Evolutionary conservation across 1,140 invertebrate species (phyloP), one percentile per base, ranked within the genome.

Genomic region (Sinella curviseta): DNA sequence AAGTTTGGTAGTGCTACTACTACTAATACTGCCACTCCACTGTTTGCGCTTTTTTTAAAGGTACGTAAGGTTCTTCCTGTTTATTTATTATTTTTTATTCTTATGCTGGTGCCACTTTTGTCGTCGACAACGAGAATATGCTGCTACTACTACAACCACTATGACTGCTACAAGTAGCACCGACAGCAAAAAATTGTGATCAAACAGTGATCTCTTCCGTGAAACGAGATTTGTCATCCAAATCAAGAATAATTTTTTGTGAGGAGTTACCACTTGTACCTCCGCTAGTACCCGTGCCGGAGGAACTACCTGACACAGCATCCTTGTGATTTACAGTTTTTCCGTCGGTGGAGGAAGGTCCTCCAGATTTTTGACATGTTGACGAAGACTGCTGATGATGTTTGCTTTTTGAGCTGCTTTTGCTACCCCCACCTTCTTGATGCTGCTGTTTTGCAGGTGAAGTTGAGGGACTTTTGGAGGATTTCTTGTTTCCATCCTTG

Each of bases 161-260:
- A n/a, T n/a, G n/a, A n/a, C n/a, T n/a, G n/a, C 16, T n/a, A 26
- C 3, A 26, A 65, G 65, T 14, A 70, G 31, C 8, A 70, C 26
- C 65, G 14, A n/a, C 31, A 70, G 28, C 28, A 33, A 70, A 33
- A 70, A 33, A 70, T 70, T 75, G 24, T 54, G 48, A 55, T 90
- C 89, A 94, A 79, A 94, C 93, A 36, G 92, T 93, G 67, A 93
- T 92, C 87, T 94, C 93, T 86, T 94, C 93, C 3, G 92, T 93
- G 85, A 93, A 93, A 77, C 92, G 88, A 85, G 91, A 92, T 84
- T 93, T 93, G 86, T 94, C 93, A 82, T 93, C 92, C 82, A 93
- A 87, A 86, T 93, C 93, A 77, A 94, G 92, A 83, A 93, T 90
- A 83, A 93, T 92, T 77, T 77, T 77, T 60, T 70, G 65, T n/a